phyloP scores from a whole-genome alignment of 2,888 invertebrate species.

The Macrophya alboannulata region DNA sequence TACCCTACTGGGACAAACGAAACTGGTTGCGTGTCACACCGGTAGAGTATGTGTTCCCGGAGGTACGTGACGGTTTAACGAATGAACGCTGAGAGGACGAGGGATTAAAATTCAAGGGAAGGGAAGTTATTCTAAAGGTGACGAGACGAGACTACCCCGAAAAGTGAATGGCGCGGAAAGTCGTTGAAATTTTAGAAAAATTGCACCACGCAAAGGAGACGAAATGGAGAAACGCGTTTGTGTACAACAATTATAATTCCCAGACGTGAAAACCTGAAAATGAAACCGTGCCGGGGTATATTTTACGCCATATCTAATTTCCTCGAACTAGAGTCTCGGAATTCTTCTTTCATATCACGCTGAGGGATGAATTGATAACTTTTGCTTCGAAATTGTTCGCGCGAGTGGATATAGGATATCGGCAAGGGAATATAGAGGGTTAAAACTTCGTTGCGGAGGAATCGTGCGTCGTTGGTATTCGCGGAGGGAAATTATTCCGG shows the following conservation, averaged over 20 bases:
- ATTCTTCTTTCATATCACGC: neutral
- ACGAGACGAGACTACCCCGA: neutral
- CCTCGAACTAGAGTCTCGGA: neutral
- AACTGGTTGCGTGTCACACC: conserved; percentile 32
- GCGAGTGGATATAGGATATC: conserved; percentile 1
- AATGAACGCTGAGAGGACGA: neutral
- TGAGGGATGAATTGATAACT: conserved; percentile 35
- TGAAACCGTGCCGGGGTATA: neutral
- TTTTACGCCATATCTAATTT: neutral
- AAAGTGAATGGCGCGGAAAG: neutral
- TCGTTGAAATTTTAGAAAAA: neutral
- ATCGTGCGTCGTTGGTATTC: conserved; percentile 18
- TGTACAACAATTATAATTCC: neutral
- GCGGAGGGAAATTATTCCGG: conserved; percentile 41
- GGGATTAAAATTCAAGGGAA: neutral
- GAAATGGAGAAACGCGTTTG: neutral
- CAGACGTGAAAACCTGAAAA: neutral
- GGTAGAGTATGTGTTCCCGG: neutral
- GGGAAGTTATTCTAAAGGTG: neutral
- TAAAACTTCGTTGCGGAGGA: neutral
- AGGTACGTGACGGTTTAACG: conserved; percentile 52
- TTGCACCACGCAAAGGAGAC: neutral
- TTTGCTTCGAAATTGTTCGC: conserved; percentile 31
- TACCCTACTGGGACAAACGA: neutral
- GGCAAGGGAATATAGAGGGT: conserved; percentile 7